Percentiles rank a stretch among this genome's conserved stretches.
These are phyloP conservation scores for Bucco capensis DNA, from an alignment of 2,113 vertebrate species.

Conservation along the genomic window DNA sequence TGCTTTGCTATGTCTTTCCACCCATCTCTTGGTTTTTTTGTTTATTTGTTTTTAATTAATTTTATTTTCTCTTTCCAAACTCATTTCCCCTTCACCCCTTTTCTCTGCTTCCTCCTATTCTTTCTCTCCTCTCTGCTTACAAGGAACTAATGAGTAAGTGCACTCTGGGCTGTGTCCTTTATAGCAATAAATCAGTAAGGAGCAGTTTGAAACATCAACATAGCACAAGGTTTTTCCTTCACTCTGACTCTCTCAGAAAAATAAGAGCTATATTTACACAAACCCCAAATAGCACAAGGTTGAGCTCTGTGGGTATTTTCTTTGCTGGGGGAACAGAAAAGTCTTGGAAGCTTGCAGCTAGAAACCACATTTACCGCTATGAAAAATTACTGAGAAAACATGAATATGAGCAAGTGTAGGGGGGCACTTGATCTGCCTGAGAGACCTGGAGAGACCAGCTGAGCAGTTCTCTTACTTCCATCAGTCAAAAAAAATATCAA, in stretches of 20 bases:
- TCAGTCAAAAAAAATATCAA: not conserved
- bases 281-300: not conserved
- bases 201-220: not conserved
- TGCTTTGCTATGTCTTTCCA: not conserved
- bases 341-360: not conserved
- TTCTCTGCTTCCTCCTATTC: slow-evolving; percentile 37
- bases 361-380: not conserved
- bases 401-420: not conserved
- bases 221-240: not conserved
- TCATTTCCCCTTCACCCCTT: not conserved
- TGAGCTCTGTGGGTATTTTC: not conserved
- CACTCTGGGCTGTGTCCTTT: not conserved
- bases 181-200: not conserved
- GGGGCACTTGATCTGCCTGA: not conserved
- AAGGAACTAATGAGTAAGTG: not conserved
- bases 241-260: not conserved
- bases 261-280: not conserved
- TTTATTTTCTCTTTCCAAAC: not conserved
- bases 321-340: not conserved
- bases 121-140: not conserved
- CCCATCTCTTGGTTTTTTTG: not conserved
- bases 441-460: not conserved
- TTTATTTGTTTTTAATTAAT: not conserved
- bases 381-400: not conserved
- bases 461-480: not conserved